These are phyloP conservation scores for Neodon shergylaensis DNA, from an alignment of 2,113 vertebrate genomes.

Conservation along the genomic window DNA sequence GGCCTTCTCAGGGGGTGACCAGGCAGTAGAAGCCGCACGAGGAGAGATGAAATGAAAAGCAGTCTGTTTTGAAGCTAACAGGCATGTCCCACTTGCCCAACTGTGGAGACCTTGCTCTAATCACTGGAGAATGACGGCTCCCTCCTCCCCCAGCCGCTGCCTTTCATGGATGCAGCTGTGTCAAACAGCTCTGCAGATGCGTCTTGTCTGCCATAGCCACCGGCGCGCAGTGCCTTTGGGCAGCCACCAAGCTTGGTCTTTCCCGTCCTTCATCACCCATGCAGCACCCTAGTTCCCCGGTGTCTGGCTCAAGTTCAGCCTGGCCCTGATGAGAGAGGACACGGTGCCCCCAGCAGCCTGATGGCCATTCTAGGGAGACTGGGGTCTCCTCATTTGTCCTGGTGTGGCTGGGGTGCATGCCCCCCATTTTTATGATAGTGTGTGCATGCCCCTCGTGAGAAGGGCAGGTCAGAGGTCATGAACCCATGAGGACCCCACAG, in stretches of 20 bases:
- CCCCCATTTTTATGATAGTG: not conserved
- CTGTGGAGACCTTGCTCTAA: constrained; percentile 42
- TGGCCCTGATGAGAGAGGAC: not conserved
- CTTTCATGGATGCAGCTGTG: not conserved
- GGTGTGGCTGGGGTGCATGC: not conserved
- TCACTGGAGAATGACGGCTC: constrained; percentile 57
- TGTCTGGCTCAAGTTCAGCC: not conserved
- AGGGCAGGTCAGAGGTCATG: constrained; percentile 34
- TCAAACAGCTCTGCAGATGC: constrained; percentile 7
- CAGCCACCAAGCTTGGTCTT: not conserved
- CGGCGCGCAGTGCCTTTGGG: fast-evolving
- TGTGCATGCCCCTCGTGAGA: not conserved
- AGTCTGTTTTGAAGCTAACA: constrained; percentile 62
- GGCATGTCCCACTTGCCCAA: constrained; percentile 58
- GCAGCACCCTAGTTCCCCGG: not conserved
- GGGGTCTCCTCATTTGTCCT: not conserved
- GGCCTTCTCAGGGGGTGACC: not conserved
- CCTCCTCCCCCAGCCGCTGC: not conserved
- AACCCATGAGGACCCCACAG: not conserved
- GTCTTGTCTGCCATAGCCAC: not conserved
- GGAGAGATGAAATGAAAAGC: constrained; percentile 43
- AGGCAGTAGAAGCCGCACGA: not conserved
- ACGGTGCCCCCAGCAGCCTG: not conserved
- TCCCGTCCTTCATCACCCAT: not conserved
- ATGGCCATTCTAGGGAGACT: not conserved